Evolutionary conservation across 2,797 vertebrate species (phyloP), one percentile per base, ranked within the genome.

Genomic region (Arvicola amphibius): DNA sequence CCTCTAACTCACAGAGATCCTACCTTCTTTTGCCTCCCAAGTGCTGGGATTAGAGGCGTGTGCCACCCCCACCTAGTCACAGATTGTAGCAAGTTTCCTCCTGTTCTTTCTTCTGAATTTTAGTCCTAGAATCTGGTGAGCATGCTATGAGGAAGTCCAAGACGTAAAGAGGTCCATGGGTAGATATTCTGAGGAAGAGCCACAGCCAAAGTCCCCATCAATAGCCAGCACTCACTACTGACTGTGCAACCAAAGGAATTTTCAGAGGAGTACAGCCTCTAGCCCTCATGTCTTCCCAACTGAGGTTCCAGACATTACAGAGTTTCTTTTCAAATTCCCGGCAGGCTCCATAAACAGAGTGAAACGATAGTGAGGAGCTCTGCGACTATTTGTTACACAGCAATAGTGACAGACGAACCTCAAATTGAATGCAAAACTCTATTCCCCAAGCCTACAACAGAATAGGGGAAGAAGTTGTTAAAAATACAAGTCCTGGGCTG

Each of bases 311-410:
- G 71, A 88, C 23, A 71, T 88, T 81, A 90, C 6, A 19, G 51
- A 81, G 40, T 87, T 29, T 81, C 19, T 88, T 92, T 92, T n/a
- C 83, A 95, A 91, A 94, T 89, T 93, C 63, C 51, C 84, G 29
- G 92, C 27, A 77, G 65, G 53, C 73, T 91, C 80, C 91, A 78
- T 87, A 80, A 94, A 46, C 69, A 90, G 88, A 65, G 91, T 91
- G 80, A 95, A 94, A 91, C 43, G n/a, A 53, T 71, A 7, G 34
- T 76, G 86, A 48, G 51, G 77, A 91, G 67, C 7, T 90, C 67
- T 86, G 69, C 21, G 46, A 37, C 27, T 95, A 21, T 93, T 97
- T 97, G 74, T 96, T 94, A 85, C 32, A 80, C 34, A 87, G 79
- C 74, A 92, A 5, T 29, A 77, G 63, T 95, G 85, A 91, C 48